Base-by-base conservation (phyloP, 2,888 invertebrate genomes). In the Andrena hattorfiana region DNA sequence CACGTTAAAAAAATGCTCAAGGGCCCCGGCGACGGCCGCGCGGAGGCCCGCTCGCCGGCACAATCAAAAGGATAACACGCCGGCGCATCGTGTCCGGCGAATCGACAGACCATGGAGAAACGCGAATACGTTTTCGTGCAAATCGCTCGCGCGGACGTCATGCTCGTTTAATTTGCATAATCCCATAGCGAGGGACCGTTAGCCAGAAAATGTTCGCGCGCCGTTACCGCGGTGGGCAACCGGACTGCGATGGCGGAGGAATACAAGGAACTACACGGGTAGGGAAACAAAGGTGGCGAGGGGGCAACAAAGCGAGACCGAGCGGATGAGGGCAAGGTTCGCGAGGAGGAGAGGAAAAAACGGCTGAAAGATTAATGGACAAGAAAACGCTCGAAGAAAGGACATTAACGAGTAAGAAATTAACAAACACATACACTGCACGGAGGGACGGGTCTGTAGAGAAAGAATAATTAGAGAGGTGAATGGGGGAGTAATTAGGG, bases 141-240 rank as follows among this genome's bases (percentile, higher is more conserved):
- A 77, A 69, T 63, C 63, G 77, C 51, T 71, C 73, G 74, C 56
- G 78, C 85, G 87, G 83, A 87, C 90, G 91, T 91, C 90, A 90
- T 90, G 92, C 90, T 92, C 89, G 89, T 90, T 91, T 90, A 90
- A 92, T 92, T 91, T 92, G 91, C 92, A 92, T 92, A 92, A 92
- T 90, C 91, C 89, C 87, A 89, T 88, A 89, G 88, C 42, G 79
- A 77, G 35, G 85, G 88, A 90, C 92, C 92, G 92, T 92, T 92
- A 92, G 89, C 83, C 89, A 88, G 88, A 89, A 91, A 91, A 89
- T 90, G 89, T 89, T 88, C 83, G 87, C 74, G 85, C 74, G 85
- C 89, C 90, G 90, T 91, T 91, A 91, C 89, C 88, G 74, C 26
- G 72, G 16, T 75, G 81, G 42, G 59, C 75, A 64, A 73, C 16